A percentile compares a stretch with the other conserved stretches of the same genome.
phyloP scores from a whole-genome alignment of 1,140 invertebrate species.

The Eurosta solidaginis region DNA sequence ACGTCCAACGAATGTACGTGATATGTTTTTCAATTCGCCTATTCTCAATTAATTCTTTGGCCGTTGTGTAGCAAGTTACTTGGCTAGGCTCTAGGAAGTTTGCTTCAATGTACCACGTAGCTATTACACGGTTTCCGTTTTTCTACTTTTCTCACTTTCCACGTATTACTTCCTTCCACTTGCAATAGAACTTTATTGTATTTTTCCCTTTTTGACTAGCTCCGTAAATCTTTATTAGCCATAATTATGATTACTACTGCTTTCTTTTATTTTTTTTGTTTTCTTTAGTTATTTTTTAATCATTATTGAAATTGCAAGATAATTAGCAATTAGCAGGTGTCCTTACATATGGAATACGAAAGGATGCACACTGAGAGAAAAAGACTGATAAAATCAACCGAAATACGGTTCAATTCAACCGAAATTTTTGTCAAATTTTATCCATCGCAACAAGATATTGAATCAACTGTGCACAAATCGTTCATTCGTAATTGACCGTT shows the following conservation, averaged over 20 bases:
- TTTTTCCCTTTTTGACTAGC: neutral
- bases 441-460: too few species aligned
- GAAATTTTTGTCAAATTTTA: too few species aligned
- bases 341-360: neutral
- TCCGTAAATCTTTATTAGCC: neutral
- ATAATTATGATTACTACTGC: conserved; percentile 7
- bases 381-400: neutral
- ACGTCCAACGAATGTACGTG: neutral
- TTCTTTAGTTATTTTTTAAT: neutral
- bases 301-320: conserved; percentile 12
- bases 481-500: too few species aligned
- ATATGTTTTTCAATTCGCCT: neutral
- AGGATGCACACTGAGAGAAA: neutral
- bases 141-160: neutral
- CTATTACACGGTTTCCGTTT: neutral
- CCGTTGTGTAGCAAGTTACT: neutral
- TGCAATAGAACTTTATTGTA: neutral
- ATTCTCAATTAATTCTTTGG: conserved; percentile 8
- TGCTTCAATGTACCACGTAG: too few species aligned
- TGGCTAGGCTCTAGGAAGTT: too few species aligned
- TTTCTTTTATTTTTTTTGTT: neutral
- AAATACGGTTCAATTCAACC: too few species aligned
- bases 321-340: conserved; percentile 8
- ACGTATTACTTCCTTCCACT: neutral
- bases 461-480: too few species aligned